Base-by-base conservation (phyloP, 2,888 invertebrate species). In the Helleia helle region DNA sequence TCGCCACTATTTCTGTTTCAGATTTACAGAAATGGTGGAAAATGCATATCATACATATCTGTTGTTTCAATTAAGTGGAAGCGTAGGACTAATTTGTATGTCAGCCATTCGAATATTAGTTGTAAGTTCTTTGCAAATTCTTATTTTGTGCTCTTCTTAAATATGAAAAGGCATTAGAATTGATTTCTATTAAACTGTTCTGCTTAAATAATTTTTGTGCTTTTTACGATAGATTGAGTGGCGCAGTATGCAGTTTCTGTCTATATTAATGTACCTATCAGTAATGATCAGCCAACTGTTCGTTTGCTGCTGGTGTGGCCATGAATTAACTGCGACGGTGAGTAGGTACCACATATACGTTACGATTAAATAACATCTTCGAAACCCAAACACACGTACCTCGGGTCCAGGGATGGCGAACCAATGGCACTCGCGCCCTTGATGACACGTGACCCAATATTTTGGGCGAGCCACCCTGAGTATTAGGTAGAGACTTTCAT, bases 261-360 rank as follows among this genome's bases (percentile, higher is more conserved):
- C 60, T 41, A 80, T 67, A 51, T 55, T 60, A 40, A 68, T 55
- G 24, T 83, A 81, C 54, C 29, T 88, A 31, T 51, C 64, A 0
- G 80, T 86, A 11, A 87, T 88, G 70, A 72, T 83, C 24, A 65
- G 80, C 43, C 87, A 87, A 54, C 65, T 86, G 6, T 86, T 75
- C 41, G 63, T 87, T 1, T 77, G 83, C 46, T 87, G 88, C 49
- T 87, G 84, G 73, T 86, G 86, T 50, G 87, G 88, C 0, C 81
- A 87, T 40, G 75, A 79, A 40, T 71, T 88, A 34, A 85, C 81
- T 9, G 70, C 71, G n/a, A 69, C 66, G 24, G 79, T 77, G 49
- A 61, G 65, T 62, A 38, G 18, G 5, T n/a, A 17, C 17, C 3
- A 13, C 2, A 14, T 14, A 27, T 6, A n/a, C n/a, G n/a, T n/a